Percentiles rank a stretch among this genome's conserved stretches.
These are phyloP conservation scores for Anorthoa munda DNA, from an alignment of 2,888 invertebrate genomes.

Conservation along the genomic window DNA sequence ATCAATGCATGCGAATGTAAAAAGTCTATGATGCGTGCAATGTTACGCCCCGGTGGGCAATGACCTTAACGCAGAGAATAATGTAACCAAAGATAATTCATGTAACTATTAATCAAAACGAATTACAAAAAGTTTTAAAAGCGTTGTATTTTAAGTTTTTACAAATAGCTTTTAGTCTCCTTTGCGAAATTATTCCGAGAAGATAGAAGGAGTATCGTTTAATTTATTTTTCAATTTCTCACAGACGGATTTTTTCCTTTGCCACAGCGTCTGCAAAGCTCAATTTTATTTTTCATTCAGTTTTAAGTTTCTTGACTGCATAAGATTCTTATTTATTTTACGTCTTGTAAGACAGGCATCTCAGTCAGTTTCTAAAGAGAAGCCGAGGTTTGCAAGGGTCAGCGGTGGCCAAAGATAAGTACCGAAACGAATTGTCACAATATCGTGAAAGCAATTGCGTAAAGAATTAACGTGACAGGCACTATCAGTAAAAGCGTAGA, in stretches of 20 bases:
- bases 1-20: conserved; percentile 50
- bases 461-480: conserved; percentile 51
- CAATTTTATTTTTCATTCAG: conserved; percentile 47
- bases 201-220: conserved; percentile 38
- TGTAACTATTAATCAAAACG: conserved; percentile 29
- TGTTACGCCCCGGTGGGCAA: conserved; percentile 45
- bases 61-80: conserved; percentile 44
- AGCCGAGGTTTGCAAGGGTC: conserved; percentile 38
- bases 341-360: conserved; percentile 16
- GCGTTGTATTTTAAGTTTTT: conserved; percentile 26
- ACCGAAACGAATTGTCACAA: conserved; percentile 37
- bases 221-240: conserved; percentile 65
- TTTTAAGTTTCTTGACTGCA: conserved; percentile 44
- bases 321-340: conserved; percentile 37
- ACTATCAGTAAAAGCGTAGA: conserved; percentile 55
- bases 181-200: conserved; percentile 13
- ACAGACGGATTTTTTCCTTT: conserved; percentile 49
- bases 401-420: conserved; percentile 46
- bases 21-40: conserved; percentile 46
- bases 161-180: conserved; percentile 38
- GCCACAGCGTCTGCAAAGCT: conserved; percentile 28
- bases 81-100: conserved; percentile 21
- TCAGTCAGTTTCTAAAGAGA: conserved; percentile 34
- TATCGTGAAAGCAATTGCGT: conserved; percentile 55
- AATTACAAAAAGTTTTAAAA: conserved; percentile 16